Conservation (phyloP, 2,113 vertebrate genomes). For the Vulpes ferrilata region DNA sequence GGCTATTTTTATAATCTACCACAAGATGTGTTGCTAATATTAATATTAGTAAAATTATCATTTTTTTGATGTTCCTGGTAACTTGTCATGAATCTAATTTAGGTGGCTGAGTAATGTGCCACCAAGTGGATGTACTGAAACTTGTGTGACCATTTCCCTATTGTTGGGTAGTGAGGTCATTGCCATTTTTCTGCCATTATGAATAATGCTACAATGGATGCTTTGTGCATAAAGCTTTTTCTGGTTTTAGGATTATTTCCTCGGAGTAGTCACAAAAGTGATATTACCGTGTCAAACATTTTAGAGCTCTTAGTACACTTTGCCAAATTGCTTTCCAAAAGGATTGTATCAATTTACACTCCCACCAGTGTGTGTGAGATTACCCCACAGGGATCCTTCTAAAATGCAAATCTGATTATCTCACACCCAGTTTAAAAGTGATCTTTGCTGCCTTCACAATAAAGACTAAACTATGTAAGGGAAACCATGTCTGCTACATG, state of each 20-base stretch:
- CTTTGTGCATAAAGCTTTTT: conserved; percentile 62
- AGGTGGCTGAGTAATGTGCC: conserved; percentile 4
- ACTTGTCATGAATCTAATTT: conserved; percentile 41
- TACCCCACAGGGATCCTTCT: conserved; percentile 62
- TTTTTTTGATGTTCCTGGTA: conserved; percentile 61
- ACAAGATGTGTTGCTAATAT: conserved; percentile 50
- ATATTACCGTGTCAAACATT: conserved; percentile 76
- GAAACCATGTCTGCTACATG: not conserved
- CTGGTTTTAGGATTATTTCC: conserved; percentile 76
- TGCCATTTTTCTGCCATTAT: conserved; percentile 57
- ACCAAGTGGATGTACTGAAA: not conserved
- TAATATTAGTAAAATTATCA: not conserved
- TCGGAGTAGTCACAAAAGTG: conserved; percentile 76
- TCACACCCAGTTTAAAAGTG: conserved; percentile 68
- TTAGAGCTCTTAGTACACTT: conserved; percentile 75
- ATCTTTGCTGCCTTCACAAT: conserved; percentile 64
- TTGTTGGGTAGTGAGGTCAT: conserved; percentile 21
- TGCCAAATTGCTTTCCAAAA: conserved; percentile 77
- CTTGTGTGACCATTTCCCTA: not conserved
- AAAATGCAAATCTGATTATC: conserved; percentile 76
- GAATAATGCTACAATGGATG: conserved; percentile 34
- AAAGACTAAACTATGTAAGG: conserved; percentile 39
- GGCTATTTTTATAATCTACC: not conserved
- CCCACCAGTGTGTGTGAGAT: conserved; percentile 57
- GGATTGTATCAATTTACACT: conserved; percentile 72